Conservation (phyloP, 2,888 invertebrate species). For the Drosophila barbarae region DNA sequence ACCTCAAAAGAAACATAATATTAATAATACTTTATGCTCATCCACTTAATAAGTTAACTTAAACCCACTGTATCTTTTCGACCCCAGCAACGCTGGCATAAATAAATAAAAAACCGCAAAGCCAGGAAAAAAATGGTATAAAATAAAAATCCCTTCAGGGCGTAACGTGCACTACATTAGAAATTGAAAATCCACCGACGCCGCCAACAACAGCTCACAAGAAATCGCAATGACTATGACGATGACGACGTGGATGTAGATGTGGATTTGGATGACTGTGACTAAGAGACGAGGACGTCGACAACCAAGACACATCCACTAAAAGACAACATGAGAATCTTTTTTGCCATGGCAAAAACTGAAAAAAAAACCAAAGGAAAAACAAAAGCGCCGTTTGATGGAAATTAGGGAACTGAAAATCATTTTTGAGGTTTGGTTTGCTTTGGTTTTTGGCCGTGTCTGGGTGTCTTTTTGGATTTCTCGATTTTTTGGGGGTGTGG, state of each 20-base stretch:
- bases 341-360: conserved; percentile 44
- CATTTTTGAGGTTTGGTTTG: conserved; percentile 49
- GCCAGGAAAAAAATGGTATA: conserved; percentile 45
- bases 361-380: conserved; percentile 43
- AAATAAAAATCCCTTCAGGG: conserved; percentile 69
- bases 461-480: neutral
- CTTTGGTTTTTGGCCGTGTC: conserved; percentile 12
- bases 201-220: conserved; percentile 29
- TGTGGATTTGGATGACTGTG: conserved; percentile 17
- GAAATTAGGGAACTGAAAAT: conserved; percentile 59
- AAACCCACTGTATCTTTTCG: conserved; percentile 40
- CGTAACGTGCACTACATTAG: conserved; percentile 75
- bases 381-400: conserved; percentile 63
- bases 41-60: neutral
- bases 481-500: conserved; percentile 30
- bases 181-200: conserved; percentile 74
- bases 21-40: neutral
- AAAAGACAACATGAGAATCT: conserved; percentile 69
- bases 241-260: conserved; percentile 14
- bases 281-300: conserved; percentile 39
- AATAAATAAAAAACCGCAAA: conserved; percentile 66
- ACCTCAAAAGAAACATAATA: too few relatives aligned
- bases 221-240: conserved; percentile 20
- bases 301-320: conserved; percentile 41
- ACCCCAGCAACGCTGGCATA: conserved; percentile 47